Conservation (phyloP, 2,797 vertebrate genomes). For the Gymnothorax reevesii region DNA sequence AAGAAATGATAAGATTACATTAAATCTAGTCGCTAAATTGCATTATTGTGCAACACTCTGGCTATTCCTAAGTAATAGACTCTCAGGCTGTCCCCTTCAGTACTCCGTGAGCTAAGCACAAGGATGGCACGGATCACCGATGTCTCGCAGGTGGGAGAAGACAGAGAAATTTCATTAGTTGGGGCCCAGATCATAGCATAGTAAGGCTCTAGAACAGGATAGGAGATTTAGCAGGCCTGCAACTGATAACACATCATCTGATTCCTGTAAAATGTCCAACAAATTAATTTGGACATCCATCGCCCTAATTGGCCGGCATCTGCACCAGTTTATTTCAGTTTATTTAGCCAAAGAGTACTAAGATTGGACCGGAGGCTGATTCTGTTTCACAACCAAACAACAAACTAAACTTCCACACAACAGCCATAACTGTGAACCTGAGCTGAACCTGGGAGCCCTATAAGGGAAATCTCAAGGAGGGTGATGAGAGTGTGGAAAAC, state of each 20-base stretch:
- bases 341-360: slow-evolving; percentile 39
- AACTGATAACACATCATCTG: slow-evolving; percentile 90
- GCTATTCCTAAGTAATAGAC: neutral
- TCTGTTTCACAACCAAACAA: neutral
- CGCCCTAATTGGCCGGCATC: slow-evolving; percentile 71
- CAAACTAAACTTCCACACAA: slow-evolving; percentile 16
- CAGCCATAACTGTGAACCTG: slow-evolving; percentile 4
- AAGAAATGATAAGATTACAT: neutral
- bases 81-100: neutral
- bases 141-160: slow-evolving; percentile 43
- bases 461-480: neutral
- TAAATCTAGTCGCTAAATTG: neutral
- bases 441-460: neutral
- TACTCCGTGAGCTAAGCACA: neutral
- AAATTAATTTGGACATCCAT: slow-evolving; percentile 77
- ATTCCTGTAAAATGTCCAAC: slow-evolving; percentile 82
- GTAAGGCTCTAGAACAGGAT: slow-evolving; percentile 60
- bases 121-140: neutral
- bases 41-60: neutral
- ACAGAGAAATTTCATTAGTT: slow-evolving; percentile 46
- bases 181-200: slow-evolving; percentile 51
- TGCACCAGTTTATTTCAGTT: slow-evolving; percentile 48
- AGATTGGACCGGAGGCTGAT: slow-evolving; percentile 33
- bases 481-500: slow-evolving; percentile 8
- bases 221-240: slow-evolving; percentile 77